Conservation (phyloP, 1,140 invertebrate genomes). For the Notospermus geniculatus region DNA sequence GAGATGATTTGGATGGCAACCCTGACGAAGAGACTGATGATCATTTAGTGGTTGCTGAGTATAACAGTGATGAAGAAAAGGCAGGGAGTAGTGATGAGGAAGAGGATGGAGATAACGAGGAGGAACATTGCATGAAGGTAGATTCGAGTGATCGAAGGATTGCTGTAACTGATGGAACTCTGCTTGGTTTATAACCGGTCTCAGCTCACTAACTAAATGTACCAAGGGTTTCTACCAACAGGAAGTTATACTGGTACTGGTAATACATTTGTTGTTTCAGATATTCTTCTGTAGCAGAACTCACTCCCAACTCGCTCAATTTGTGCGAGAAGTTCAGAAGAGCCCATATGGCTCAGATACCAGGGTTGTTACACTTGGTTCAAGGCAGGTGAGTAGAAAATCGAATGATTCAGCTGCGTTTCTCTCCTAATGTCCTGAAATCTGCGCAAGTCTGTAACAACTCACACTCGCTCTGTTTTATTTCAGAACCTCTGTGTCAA, state of each 20-base stretch:
- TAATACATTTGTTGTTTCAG: slow-evolving; percentile 61
- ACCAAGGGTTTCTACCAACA: too few species aligned
- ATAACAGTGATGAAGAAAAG: slow-evolving; percentile 58
- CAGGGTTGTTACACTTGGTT: slow-evolving; percentile 83
- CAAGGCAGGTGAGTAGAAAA: slow-evolving; percentile 60
- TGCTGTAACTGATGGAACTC: too few species aligned
- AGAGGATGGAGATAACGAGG: slow-evolving; percentile 50
- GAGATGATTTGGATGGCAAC: slow-evolving; percentile 24
- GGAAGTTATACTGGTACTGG: too few species aligned
- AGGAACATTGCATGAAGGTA: slow-evolving; percentile 56
- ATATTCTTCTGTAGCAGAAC: slow-evolving; percentile 94
- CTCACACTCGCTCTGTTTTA: slow-evolving; percentile 5
- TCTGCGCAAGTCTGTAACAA: background rate
- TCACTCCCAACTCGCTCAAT: slow-evolving; percentile 93
- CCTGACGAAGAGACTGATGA: slow-evolving; percentile 49
- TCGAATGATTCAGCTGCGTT: background rate
- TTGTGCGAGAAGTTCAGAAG: slow-evolving; percentile 85
- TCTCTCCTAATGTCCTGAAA: background rate
- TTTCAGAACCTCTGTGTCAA: slow-evolving; percentile 88
- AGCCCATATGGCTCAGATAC: slow-evolving; percentile 73
- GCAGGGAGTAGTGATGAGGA: slow-evolving; percentile 27
- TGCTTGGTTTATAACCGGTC: too few species aligned
- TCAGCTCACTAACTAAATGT: background rate
- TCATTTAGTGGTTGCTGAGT: slow-evolving; percentile 56
- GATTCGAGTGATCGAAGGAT: background rate